Base-by-base conservation (phyloP, 1,140 invertebrate species). In the Meloidogyne exigua region DNA sequence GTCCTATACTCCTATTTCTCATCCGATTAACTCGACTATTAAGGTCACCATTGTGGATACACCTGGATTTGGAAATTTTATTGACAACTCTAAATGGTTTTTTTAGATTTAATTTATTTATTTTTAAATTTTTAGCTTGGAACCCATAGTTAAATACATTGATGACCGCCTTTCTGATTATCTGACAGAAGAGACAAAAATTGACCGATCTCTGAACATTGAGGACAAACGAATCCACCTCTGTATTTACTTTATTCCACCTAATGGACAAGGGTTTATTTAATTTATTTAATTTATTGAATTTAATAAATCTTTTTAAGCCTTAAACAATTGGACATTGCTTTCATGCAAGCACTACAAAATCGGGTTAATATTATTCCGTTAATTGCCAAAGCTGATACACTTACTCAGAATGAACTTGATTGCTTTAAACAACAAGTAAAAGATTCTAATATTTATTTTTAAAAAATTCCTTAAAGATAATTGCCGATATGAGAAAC, bases 291-390 rank as follows among this genome's bases (percentile, higher is more conserved):
- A 57, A 44, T 9, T 23, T 71, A 4, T 9, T 10, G 21, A 25
- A n/a, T n/a, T n/a, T n/a, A n/a, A n/a, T n/a, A n/a, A n/a, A 44
- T 23, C 9, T 72, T 67, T 86, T 88, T n/a, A 85, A 96, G 94
- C 77, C 90, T 99, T 76, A 96, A 98, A 88, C 94, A 94, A 0
- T 90, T 99, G 82, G 97, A 99, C 89, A 93, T 99, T 68, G 95
- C 98, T 89, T 98, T 97, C 89, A 96, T 99, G 96, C 95, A 96
- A 87, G 91, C 94, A 80, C 91, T 99, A 63, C 95, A 98, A 83
- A 95, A 98, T 96, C 91, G 95, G 82, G 4, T 97, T 74, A 99
- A 99, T 89, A 95, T 99, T 82, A 94, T 99, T 88, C 97, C 97
- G 70, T 92, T 99, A 70, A 95, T 99, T 87, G 95, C 96, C 57